phyloP scores from a whole-genome alignment of 2,888 invertebrate species.

The Micropterix aruncella region DNA sequence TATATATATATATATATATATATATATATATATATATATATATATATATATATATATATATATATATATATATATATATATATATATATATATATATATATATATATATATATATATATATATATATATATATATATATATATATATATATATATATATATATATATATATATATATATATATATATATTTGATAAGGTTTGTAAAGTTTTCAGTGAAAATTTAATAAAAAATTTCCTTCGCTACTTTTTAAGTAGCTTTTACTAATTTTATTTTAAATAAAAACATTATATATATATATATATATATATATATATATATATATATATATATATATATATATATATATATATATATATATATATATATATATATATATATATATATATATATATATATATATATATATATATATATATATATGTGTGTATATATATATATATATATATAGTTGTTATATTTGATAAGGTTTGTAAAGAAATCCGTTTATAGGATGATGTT shows the following conservation, averaged over 20 bases:
- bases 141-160: conserved; percentile 3
- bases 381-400: background rate
- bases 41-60: background rate
- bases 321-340: background rate
- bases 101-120: no score
- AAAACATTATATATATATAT: no score
- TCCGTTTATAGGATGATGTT: no score
- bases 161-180: conserved; percentile 3
- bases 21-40: background rate
- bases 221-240: background rate
- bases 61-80: no score
- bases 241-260: no score
- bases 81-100: no score
- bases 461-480: no score
- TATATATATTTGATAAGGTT: no score
- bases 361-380: background rate
- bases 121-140: background rate
- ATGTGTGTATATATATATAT: background rate
- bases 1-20: background rate
- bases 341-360: background rate
- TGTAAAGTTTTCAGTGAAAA: background rate
- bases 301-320: background rate
- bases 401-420: background rate
- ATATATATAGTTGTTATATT: no score
- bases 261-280: no score